Evolutionary conservation across 2,888 invertebrate species (phyloP).

Genomic region (Clusia tigrina): DNA sequence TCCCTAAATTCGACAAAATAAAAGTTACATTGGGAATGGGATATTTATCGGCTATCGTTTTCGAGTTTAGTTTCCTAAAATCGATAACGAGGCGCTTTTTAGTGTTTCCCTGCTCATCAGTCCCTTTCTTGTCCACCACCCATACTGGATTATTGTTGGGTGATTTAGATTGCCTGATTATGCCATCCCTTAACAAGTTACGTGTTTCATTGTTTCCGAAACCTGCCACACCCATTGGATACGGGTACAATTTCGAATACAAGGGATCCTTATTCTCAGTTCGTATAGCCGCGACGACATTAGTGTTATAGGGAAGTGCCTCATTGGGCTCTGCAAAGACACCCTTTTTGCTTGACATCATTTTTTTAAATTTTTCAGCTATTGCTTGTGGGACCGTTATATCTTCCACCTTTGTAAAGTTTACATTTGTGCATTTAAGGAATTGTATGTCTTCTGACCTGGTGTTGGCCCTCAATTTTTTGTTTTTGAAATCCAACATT

Average conservation of each 20-base stretch:
- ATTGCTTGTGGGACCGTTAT: too few species aligned
- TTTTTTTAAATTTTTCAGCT: background rate
- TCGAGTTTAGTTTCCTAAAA: background rate
- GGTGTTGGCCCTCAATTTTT: background rate
- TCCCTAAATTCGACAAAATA: conserved; percentile 10
- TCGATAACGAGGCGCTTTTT: conserved; percentile 8
- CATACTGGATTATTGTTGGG: conserved; percentile 9
- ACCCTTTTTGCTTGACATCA: conserved; percentile 6
- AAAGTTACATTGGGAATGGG: conserved; percentile 6
- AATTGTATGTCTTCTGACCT: too few species aligned
- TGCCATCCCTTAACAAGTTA: background rate
- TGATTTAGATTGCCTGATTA: background rate
- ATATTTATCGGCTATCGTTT: conserved; percentile 10
- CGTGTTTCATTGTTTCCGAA: background rate
- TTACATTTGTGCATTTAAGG: too few species aligned
- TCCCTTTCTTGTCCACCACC: conserved; percentile 10
- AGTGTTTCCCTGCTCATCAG: background rate
- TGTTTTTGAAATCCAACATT: background rate
- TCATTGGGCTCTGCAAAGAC: conserved; percentile 14
- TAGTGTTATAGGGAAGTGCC: conserved; percentile 11
- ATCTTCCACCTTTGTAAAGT: too few species aligned
- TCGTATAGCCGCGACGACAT: conserved; percentile 11
- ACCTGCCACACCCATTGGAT: background rate
- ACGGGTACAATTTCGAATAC: background rate
- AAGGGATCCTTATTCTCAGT: background rate